Conservation (phyloP, 64 coral and sea anemone species). For the Catalaphyllia jardinei region DNA sequence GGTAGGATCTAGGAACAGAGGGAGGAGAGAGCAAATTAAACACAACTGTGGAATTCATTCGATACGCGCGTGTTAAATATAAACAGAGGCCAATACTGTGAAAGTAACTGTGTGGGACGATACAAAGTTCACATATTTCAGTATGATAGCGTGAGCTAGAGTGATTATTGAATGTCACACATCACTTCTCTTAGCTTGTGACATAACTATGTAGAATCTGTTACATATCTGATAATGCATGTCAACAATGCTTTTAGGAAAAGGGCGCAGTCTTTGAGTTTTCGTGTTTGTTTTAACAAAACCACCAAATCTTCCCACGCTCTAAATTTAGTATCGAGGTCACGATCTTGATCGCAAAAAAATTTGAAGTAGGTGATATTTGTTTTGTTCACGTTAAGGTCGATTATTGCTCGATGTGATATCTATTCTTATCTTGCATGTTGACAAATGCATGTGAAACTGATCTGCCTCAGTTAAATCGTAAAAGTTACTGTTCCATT, state of each 20-base stretch:
- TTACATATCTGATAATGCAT: too few relatives aligned
- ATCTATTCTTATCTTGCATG: background rate
- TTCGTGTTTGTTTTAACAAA: background rate
- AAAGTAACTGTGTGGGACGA: background rate
- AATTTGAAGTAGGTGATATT: background rate
- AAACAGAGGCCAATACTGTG: background rate
- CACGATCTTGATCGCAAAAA: background rate
- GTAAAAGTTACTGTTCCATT: background rate
- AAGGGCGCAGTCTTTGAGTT: background rate
- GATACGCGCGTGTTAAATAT: background rate
- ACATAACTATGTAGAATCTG: too few relatives aligned
- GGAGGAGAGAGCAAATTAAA: background rate
- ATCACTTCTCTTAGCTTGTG: too few relatives aligned
- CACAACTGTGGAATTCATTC: background rate
- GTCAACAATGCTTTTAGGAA: too few relatives aligned
- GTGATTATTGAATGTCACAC: too few relatives aligned
- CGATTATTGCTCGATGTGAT: background rate
- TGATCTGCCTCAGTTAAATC: background rate
- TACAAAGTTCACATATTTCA: background rate
- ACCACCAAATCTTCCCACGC: background rate
- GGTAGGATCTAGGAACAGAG: background rate
- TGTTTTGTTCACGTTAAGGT: background rate
- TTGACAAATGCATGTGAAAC: background rate
- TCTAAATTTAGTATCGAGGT: constrained; percentile 13
- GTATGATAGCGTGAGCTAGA: too few relatives aligned